A percentile compares a stretch with the other conserved stretches of the same genome.
Evolutionary conservation across 2,113 vertebrate genomes (phyloP).

Genomic region (Dasyprocta punctata): DNA sequence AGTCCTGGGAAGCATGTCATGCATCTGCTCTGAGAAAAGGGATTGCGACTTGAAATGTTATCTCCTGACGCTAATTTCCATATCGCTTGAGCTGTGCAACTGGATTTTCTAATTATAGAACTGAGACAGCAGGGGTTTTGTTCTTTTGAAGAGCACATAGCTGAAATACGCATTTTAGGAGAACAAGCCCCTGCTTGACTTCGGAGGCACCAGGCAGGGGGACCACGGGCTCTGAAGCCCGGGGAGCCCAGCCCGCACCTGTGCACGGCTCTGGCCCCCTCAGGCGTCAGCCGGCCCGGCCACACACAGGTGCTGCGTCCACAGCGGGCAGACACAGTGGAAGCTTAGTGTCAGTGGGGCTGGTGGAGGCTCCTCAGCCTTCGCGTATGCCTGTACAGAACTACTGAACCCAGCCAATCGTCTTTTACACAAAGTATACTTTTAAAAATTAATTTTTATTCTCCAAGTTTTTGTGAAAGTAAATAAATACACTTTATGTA

Average conservation of each 20-base stretch:
- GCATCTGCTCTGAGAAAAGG: slow-evolving; percentile 20
- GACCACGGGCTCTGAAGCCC: neutral
- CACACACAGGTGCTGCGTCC: neutral
- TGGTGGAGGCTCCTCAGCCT: neutral
- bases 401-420: neutral
- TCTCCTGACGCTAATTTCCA: slow-evolving; percentile 28
- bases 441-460: neutral
- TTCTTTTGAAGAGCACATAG: slow-evolving; percentile 22
- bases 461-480: neutral
- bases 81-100: neutral
- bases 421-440: neutral
- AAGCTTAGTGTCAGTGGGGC: neutral
- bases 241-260: neutral
- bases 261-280: no score
- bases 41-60: slow-evolving; percentile 42
- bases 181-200: slow-evolving; percentile 7
- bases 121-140: neutral
- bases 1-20: slow-evolving; percentile 56
- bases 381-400: neutral
- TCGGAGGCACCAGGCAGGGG: neutral
- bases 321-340: neutral
- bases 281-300: neutral
- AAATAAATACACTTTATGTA: neutral
- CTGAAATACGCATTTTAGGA: slow-evolving; percentile 34
- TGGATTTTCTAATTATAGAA: slow-evolving; percentile 25